Conservation (phyloP, 2,797 vertebrate genomes). For the Steatocranus sp. region DNA sequence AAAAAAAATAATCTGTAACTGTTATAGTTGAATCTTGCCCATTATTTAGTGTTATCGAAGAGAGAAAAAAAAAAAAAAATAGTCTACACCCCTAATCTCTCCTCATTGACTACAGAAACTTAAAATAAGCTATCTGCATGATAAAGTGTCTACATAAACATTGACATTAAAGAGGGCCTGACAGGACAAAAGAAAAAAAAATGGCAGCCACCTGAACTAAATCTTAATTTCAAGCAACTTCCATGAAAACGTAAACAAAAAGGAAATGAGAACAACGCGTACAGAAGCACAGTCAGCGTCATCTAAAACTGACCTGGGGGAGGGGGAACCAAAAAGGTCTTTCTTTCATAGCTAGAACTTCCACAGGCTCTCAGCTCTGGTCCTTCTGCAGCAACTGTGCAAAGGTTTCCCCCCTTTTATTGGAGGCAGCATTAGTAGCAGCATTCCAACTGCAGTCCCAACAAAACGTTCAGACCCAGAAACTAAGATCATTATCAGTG, state of each 20-base stretch:
- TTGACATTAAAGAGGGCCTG: neutral
- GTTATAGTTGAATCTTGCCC: neutral
- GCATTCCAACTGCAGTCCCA: slow-evolving; percentile 50
- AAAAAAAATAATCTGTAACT: neutral
- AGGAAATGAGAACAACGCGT: slow-evolving; percentile 10
- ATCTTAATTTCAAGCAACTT: slow-evolving; percentile 7
- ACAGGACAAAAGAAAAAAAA: neutral
- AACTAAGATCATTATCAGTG: slow-evolving; percentile 2
- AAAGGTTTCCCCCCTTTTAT: neutral
- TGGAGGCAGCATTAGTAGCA: slow-evolving; percentile 41
- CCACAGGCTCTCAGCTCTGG: slow-evolving; percentile 6
- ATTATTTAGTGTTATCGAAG: neutral
- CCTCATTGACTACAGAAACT: slow-evolving; percentile 2
- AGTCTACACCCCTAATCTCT: neutral
- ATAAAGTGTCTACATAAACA: neutral
- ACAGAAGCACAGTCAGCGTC: slow-evolving; percentile 17
- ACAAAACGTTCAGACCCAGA: slow-evolving; percentile 30
- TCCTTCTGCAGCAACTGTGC: slow-evolving; percentile 11
- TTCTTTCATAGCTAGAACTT: slow-evolving; percentile 11
- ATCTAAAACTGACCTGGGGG: slow-evolving; percentile 14
- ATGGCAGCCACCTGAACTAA: neutral
- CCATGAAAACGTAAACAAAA: slow-evolving; percentile 58
- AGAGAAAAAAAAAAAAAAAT: fast-evolving
- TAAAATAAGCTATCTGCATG: neutral
- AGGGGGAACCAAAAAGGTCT: slow-evolving; percentile 6